phyloP scores from a whole-genome alignment of 2,888 invertebrate genomes.

The Amitus sp. region DNA sequence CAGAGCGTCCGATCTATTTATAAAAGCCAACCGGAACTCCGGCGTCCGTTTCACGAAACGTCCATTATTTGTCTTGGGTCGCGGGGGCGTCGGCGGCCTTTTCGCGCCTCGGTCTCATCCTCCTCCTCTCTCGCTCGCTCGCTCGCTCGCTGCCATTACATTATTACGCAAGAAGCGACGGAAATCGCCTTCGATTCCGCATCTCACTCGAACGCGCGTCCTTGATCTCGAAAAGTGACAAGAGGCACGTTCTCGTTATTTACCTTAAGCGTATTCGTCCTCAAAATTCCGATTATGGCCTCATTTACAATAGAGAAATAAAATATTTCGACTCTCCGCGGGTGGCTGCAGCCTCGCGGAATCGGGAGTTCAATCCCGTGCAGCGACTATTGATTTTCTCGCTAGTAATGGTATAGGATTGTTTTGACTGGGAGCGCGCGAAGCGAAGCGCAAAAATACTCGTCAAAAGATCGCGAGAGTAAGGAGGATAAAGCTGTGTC shows the following conservation, averaged over 20 bases:
- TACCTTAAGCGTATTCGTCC: too few species aligned
- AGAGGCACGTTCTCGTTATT: not conserved
- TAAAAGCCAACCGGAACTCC: conserved; percentile 41
- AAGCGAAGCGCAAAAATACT: not conserved
- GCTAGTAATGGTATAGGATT: conserved; percentile 49
- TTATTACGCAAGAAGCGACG: too few species aligned
- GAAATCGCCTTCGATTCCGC: too few species aligned
- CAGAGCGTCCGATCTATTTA: conserved; percentile 35
- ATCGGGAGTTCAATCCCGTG: conserved; percentile 45
- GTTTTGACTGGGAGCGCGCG: conserved; percentile 52
- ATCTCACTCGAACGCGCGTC: too few species aligned
- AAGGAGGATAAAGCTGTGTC: conserved; percentile 30
- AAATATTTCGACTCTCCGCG: too few species aligned
- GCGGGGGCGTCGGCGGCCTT: conserved; percentile 10
- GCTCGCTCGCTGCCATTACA: too few species aligned
- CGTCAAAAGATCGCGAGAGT: not conserved
- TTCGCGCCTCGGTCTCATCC: conserved; percentile 1
- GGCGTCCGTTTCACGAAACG: conserved; percentile 36
- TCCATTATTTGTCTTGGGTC: conserved; percentile 18
- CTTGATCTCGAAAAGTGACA: not conserved
- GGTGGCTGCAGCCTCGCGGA: not conserved
- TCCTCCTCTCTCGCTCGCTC: conserved; percentile 15
- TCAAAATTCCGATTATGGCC: too few species aligned
- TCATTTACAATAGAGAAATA: too few species aligned
- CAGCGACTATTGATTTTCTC: conserved; percentile 59